These are phyloP conservation scores for Amblyopsis hoosieri DNA, from an alignment of 2,797 vertebrate species.

Conservation along the genomic window DNA sequence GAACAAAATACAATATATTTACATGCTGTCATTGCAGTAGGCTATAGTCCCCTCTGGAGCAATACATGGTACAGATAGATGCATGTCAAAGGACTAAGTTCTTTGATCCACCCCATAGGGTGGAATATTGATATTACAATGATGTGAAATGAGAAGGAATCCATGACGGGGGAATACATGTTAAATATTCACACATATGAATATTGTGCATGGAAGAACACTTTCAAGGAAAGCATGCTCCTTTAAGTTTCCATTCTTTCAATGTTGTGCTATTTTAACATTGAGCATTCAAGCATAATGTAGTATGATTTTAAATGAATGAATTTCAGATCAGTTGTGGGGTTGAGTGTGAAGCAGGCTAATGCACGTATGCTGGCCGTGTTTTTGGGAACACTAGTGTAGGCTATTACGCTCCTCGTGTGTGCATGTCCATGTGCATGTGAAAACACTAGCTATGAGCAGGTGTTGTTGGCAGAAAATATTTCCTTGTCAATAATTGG, in stretches of 20 bases:
- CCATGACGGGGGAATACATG: not conserved
- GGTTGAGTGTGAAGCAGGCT: no score
- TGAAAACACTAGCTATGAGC: no score
- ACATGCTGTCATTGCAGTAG: no score
- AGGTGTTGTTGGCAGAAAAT: not conserved
- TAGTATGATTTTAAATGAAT: no score
- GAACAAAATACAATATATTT: not conserved
- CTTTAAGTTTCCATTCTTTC: not conserved
- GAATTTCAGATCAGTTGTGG: no score
- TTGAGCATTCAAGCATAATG: no score
- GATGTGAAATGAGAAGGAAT: not conserved
- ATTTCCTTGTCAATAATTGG: slow-evolving; percentile 20
- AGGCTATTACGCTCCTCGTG: no score
- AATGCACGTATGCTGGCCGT: no score
- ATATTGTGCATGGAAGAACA: not conserved
- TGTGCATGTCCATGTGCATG: no score
- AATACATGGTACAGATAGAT: slow-evolving; percentile 67
- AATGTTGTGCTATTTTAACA: no score
- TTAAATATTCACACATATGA: no score
- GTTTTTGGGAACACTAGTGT: no score
- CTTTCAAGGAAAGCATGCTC: slow-evolving; percentile 1
- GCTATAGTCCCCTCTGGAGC: slow-evolving; percentile 58
- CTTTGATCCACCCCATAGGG: slow-evolving; percentile 67
- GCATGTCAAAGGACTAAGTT: slow-evolving; percentile 56
- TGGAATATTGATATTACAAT: not conserved